phyloP scores from a whole-genome alignment of 1,140 invertebrate species.

The Drosophila virilis region DNA sequence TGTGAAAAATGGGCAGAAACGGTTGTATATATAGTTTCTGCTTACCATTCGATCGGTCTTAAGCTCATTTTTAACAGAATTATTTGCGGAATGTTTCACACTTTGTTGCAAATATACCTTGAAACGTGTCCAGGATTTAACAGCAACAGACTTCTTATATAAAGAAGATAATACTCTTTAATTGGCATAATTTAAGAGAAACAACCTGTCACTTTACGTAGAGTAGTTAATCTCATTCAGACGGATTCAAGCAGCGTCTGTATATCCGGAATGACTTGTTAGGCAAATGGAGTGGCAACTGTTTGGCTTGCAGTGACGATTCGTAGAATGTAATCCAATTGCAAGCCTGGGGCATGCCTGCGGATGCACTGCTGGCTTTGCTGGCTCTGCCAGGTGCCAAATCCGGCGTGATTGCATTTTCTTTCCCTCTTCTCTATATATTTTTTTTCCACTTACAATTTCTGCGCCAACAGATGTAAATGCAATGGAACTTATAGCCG shows the following conservation, averaged over 20 bases:
- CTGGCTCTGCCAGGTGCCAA: constrained; percentile 31
- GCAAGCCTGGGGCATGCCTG: constrained; percentile 25
- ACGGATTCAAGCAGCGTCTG: neutral
- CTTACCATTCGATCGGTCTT: no score
- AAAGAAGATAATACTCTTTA: no score
- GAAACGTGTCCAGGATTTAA: no score
- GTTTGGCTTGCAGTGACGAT: neutral
- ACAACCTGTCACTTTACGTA: no score
- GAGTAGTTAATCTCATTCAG: neutral
- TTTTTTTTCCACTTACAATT: constrained; percentile 5
- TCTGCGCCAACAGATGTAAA: constrained; percentile 38
- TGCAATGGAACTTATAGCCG: constrained; percentile 39
- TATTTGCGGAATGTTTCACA: no score
- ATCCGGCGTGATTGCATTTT: constrained; percentile 41
- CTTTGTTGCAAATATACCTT: no score
- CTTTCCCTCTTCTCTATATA: neutral
- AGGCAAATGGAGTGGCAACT: constrained; percentile 33
- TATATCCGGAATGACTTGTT: constrained; percentile 12
- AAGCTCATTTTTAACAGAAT: no score
- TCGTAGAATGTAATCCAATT: constrained; percentile 43
- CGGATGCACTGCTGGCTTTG: constrained; percentile 22
- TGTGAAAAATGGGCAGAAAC: no score
- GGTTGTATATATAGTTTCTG: no score
- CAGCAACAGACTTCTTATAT: no score
- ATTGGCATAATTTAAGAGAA: no score